These are phyloP conservation scores for Strix occidentalis DNA, from an alignment of 2,797 vertebrate species.

Conservation along the genomic window DNA sequence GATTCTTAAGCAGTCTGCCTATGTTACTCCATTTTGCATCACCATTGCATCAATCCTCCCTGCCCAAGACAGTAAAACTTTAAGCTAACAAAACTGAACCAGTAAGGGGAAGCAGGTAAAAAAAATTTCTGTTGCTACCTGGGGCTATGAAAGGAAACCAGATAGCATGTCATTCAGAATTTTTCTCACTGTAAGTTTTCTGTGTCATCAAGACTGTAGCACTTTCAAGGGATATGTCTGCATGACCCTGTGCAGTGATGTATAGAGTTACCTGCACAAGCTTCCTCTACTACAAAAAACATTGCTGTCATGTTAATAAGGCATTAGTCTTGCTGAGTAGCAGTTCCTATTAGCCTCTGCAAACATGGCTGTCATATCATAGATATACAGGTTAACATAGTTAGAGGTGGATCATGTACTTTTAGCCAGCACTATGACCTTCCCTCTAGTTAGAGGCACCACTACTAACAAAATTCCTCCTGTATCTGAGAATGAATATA, in stretches of 20 bases:
- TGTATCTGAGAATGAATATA: background rate
- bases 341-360: background rate
- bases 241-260: background rate
- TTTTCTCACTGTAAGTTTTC: background rate
- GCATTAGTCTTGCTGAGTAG: background rate
- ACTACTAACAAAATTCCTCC: background rate
- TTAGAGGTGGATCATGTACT: background rate
- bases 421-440: background rate
- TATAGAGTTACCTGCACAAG: background rate
- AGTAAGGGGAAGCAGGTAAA: background rate
- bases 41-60: accelerated
- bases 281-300: background rate
- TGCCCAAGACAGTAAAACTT: background rate
- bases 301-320: background rate
- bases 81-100: background rate
- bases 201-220: background rate
- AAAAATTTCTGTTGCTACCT: background rate
- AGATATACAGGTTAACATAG: background rate
- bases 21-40: background rate
- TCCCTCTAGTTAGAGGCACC: background rate
- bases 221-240: background rate
- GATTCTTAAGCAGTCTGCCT: background rate
- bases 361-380: background rate
- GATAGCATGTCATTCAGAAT: background rate
- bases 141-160: background rate